Evolutionary conservation across 1,140 invertebrate species (phyloP), one percentile per base, ranked within the genome.

Genomic region (Drosophila carrolli): DNA sequence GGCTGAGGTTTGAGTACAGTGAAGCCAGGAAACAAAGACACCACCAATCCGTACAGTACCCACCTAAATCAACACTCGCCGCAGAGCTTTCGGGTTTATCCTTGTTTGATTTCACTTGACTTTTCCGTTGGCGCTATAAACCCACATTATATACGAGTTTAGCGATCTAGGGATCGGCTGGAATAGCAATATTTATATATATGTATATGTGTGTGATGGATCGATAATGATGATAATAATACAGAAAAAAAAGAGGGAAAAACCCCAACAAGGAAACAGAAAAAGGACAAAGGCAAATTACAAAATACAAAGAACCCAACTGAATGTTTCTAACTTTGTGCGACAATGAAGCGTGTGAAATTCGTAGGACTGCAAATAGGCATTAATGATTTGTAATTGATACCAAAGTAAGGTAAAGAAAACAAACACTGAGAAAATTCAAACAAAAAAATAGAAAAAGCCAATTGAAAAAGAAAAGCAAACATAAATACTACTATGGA

Each of bases 321-420:
- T 60, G 70, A 75, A 80, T 65, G 59, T 74, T 80, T 75, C 70
- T 44, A 75, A 75, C 76, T 58, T 59, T 58, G 63, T 37, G 62
- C 62, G 56, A 23, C 56, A 54, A 46, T 23, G 61, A 29, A 44
- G 61, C 61, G 56, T 44, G 55, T 65, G 55, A 63, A 71, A 75
- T 61, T 72, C 51, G 59, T 81, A 81, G 78, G 78, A 81, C 78
- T 81, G 78, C 78, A 65, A 75, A 65, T 61, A 75, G 59, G 66
- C 72, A 81, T 70, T 77, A 66, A 71, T 58, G 48, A 70, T 70
- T 80, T 63, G 43, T 70, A 75, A 81, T 51, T 71, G 63, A 81
- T 75, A 81, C 77, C 63, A 75, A 81, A 75, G 41, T 65, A 54
- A 51, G 48, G 44, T 55, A 53, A 54, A 35, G 14, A 27, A 46